phyloP scores from a whole-genome alignment of 2,797 vertebrate genomes.

The Lithobates pipiens region DNA sequence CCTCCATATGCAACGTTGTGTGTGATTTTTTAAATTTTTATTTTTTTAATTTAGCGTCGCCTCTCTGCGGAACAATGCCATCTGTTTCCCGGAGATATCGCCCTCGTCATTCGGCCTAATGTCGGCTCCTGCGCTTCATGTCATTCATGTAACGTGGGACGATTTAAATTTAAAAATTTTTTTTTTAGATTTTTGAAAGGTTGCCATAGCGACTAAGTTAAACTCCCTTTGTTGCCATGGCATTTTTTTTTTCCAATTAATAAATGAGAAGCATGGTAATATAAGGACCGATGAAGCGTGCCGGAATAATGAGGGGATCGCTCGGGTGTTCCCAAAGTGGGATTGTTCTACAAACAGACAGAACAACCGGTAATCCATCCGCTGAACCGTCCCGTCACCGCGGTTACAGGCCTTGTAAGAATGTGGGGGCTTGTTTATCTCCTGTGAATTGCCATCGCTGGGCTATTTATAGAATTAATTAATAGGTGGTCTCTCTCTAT shows the following conservation, averaged over 20 bases:
- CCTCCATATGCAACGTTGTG: background rate
- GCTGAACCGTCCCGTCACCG: background rate
- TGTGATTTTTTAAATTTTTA: too few relatives aligned
- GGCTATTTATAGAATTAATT: background rate
- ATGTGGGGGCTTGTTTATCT: background rate
- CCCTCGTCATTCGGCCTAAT: background rate
- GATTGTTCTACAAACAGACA: slow-evolving; percentile 12
- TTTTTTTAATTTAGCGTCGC: too few relatives aligned
- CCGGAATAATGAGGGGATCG: background rate
- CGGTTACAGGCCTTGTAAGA: background rate
- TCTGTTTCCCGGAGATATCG: background rate
- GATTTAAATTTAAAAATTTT: too few relatives aligned
- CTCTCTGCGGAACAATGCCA: background rate
- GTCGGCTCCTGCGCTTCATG: background rate
- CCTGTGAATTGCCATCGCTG: too few relatives aligned
- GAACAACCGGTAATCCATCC: background rate
- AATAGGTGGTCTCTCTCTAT: background rate
- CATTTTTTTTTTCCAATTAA: background rate
- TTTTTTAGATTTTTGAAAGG: background rate
- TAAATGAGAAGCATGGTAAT: background rate
- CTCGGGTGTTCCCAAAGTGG: background rate
- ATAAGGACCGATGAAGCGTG: background rate
- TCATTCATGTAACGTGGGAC: background rate
- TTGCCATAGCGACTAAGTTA: slow-evolving; percentile 6
- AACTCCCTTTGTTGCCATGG: slow-evolving; percentile 8